Base-by-base conservation (phyloP, 2,797 vertebrate species). In the Cryptoblepharus egeriae region DNA sequence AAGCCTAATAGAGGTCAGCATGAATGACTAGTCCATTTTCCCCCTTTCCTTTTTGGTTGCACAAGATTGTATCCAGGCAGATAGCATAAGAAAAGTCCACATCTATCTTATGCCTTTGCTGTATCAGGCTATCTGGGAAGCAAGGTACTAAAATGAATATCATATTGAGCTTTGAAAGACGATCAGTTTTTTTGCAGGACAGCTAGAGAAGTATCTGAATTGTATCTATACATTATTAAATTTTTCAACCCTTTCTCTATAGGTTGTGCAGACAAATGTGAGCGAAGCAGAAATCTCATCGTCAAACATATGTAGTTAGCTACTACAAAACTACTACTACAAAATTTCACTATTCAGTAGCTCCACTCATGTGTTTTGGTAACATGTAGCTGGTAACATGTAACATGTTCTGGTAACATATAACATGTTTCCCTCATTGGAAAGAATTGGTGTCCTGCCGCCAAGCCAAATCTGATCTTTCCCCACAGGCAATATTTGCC, bases 11-110 rank as follows among this genome's bases (percentile, higher is more conserved):
- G 37, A 84, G 67, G 73, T 83, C 73, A 77, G 5, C 10, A 70
- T 74, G 82, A 88, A 81, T 39, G 84, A 88, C 55, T 79, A 32
- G 77, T 88, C 58, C 72, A 12, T 65, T 84, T 39, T 37, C 84
- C 75, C 87, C 58, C 72, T 13, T 65, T 84, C 35, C 35, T 85
- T 75, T 37, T 20, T 32, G 30, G 8, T 18, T 85, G 57, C 39
- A 18, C 88, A 30, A 81, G 32, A 28, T 72, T 58, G 63, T 3
- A 77, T 57, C 30, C 73, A 79, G 30, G 37, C 49, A 90, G 80
- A 79, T 55, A 9, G 39, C 28, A 84, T 85, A 80, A 85, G 5
- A 64, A 79, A 52, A 55, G 18, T 75, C 12, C 10, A 57, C 52
- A 76, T 72, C 2, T 3, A 0, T 72, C 2, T 52, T 77, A 72